Conservation (phyloP, 2,888 invertebrate genomes). For the Aelia acuminata region DNA sequence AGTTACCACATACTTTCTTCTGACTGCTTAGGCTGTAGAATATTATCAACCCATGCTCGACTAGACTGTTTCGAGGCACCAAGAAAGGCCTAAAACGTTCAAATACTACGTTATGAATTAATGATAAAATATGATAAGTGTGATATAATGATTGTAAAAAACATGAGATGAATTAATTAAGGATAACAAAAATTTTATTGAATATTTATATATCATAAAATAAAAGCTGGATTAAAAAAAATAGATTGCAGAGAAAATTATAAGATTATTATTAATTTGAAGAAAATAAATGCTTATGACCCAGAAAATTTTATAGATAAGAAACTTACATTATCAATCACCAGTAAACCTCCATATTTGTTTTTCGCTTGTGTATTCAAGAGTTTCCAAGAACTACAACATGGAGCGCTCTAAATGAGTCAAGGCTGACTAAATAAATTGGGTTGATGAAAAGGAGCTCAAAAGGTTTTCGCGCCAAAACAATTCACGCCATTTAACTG, state of each 20-base stretch:
- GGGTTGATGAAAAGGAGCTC: background rate
- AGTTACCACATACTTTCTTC: slow-evolving; percentile 56
- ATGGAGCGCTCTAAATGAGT: background rate
- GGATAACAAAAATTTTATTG: background rate
- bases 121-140: background rate
- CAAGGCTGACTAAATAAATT: background rate
- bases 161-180: background rate
- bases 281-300: background rate
- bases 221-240: background rate
- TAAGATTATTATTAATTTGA: background rate
- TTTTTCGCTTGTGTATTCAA: slow-evolving; percentile 52
- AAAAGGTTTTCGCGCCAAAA: background rate
- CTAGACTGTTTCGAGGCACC: slow-evolving; percentile 49
- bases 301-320: slow-evolving; percentile 35
- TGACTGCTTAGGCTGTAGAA: background rate
- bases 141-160: slow-evolving; percentile 13
- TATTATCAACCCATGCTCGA: slow-evolving; percentile 24
- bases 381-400: background rate
- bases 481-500: background rate
- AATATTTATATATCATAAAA: background rate
- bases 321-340: slow-evolving; percentile 58
- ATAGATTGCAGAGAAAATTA: background rate
- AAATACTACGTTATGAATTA: slow-evolving; percentile 9
- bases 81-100: slow-evolving; percentile 48
- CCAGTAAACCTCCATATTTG: slow-evolving; percentile 56